Evolutionary conservation across 2,797 vertebrate species (phyloP).

Genomic region (Cygnus olor): DNA sequence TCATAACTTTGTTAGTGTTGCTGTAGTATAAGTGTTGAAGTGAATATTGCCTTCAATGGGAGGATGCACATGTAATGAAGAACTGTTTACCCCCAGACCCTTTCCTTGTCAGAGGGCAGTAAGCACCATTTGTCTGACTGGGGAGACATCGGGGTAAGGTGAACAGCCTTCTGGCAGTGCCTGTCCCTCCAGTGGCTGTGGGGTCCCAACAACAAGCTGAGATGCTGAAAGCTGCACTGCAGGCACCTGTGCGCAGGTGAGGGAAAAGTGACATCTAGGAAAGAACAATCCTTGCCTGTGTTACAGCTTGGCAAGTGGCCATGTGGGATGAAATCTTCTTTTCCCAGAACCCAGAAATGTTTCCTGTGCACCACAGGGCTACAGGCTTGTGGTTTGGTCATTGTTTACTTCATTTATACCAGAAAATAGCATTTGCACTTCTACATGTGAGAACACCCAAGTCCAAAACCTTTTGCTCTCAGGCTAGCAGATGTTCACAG

Average conservation of each 20-base stretch:
- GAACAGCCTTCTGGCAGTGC: not conserved
- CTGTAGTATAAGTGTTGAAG: not conserved
- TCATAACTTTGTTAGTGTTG: not conserved
- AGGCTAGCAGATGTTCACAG: not conserved
- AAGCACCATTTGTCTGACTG: fast-evolving
- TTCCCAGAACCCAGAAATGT: not conserved
- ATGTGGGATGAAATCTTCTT: not conserved
- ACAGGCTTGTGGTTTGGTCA: not conserved
- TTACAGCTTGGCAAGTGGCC: not conserved
- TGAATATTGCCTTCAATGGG: not conserved
- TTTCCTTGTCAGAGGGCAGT: not conserved
- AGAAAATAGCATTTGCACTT: not conserved
- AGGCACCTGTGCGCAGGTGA: not conserved
- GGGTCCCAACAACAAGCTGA: not conserved
- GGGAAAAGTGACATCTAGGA: not conserved
- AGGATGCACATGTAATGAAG: not conserved
- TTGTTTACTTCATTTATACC: not conserved
- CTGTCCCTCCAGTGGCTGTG: not conserved
- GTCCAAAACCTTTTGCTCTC: fast-evolving
- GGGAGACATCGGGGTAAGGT: not conserved
- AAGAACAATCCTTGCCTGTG: not conserved
- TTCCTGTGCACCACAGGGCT: not conserved
- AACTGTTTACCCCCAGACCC: not conserved
- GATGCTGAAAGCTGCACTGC: not conserved
- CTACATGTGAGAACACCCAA: fast-evolving